Conservation (phyloP, 2,888 invertebrate species). For the Catocala sponsa region DNA sequence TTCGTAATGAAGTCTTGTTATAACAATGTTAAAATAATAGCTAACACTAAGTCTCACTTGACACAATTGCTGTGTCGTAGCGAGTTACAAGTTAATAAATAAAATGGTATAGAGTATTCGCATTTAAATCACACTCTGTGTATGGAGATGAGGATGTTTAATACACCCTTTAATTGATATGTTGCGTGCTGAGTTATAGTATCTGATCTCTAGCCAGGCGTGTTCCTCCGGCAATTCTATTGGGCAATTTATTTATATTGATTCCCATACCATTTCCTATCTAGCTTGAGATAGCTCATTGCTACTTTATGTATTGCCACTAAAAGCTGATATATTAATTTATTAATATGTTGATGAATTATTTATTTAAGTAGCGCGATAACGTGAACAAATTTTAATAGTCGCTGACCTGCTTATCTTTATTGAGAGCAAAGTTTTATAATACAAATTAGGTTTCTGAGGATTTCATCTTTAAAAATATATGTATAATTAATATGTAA, state of each 20-base stretch:
- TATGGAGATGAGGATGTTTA: slow-evolving; percentile 72
- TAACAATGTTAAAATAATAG: slow-evolving; percentile 32
- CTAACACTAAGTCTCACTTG: slow-evolving; percentile 40
- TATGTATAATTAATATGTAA: no score
- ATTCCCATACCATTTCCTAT: slow-evolving; percentile 77
- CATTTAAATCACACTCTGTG: slow-evolving; percentile 70
- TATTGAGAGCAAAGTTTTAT: background rate
- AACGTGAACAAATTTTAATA: slow-evolving; percentile 10
- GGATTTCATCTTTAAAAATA: no score
- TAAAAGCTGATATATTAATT: slow-evolving; percentile 50
- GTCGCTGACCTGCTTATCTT: background rate
- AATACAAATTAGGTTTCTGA: background rate
- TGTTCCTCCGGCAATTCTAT: slow-evolving; percentile 79
- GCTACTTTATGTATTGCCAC: slow-evolving; percentile 67
- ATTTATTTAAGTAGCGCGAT: slow-evolving; percentile 8
- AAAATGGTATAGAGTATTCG: slow-evolving; percentile 52
- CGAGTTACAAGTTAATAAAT: slow-evolving; percentile 54
- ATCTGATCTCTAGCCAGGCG: slow-evolving; percentile 72
- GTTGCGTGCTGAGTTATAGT: slow-evolving; percentile 82
- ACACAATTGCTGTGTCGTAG: slow-evolving; percentile 52
- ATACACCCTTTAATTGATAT: slow-evolving; percentile 83
- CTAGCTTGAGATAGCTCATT: slow-evolving; percentile 68
- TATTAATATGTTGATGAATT: slow-evolving; percentile 24
- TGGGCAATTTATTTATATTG: slow-evolving; percentile 84
- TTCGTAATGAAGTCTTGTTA: slow-evolving; percentile 28